Conservation (phyloP, 2,888 invertebrate species). For the Heterodera filipjevi region DNA sequence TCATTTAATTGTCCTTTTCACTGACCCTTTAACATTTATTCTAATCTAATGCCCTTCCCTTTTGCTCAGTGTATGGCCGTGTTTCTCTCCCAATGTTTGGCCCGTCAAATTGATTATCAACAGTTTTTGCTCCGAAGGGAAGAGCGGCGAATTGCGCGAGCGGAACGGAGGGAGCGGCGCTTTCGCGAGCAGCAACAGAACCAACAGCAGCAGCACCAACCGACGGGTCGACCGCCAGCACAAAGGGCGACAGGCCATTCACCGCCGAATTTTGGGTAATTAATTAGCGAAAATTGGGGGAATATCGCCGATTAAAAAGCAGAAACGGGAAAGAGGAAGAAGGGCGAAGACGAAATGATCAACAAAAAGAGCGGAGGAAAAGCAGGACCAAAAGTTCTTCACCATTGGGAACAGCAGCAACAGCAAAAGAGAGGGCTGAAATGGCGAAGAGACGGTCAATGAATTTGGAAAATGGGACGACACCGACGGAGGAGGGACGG, state of each 20-base stretch:
- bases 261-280: conserved; percentile 1
- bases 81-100: conserved; percentile 62
- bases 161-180: conserved; percentile 48
- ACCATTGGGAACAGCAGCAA: background rate
- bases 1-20: background rate
- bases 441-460: background rate
- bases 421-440: background rate
- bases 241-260: no score
- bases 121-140: conserved; percentile 60
- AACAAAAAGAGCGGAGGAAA: background rate
- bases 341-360: background rate
- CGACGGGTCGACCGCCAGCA: background rate
- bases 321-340: conserved; percentile 5
- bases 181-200: conserved; percentile 30
- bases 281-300: background rate
- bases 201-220: background rate
- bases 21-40: background rate
- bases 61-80: conserved; percentile 59
- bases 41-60: background rate
- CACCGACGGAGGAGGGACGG: background rate
- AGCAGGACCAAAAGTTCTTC: background rate
- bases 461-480: background rate
- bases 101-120: conserved; percentile 65
- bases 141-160: conserved; percentile 56
- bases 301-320: background rate